Evolutionary conservation across 2,797 vertebrate species (phyloP).

Genomic region (Poeciliopsis paucimaculata): DNA sequence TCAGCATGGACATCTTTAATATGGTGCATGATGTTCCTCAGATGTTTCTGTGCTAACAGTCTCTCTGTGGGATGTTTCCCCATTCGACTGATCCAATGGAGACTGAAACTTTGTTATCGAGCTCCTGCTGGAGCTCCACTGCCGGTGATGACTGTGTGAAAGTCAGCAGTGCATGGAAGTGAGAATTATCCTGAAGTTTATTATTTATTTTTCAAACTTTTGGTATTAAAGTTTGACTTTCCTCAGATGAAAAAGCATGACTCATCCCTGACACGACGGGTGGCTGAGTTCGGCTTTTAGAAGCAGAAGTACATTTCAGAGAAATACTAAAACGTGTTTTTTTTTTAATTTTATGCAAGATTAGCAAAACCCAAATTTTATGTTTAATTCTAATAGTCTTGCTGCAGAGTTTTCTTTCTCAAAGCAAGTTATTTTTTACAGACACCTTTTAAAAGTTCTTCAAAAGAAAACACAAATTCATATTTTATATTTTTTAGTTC

Average conservation of each 20-base stretch:
- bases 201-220: constrained; percentile 40
- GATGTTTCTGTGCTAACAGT: constrained; percentile 24
- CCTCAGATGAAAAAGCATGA: background rate
- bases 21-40: constrained; percentile 32
- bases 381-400: background rate
- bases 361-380: background rate
- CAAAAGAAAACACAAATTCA: background rate
- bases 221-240: constrained; percentile 25
- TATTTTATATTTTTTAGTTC: background rate
- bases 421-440: background rate
- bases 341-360: background rate
- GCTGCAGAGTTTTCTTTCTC: background rate
- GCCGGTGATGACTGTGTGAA: constrained; percentile 30
- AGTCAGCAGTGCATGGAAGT: constrained; percentile 25
- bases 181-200: constrained; percentile 38
- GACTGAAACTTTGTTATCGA: constrained; percentile 48
- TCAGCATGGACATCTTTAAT: constrained; percentile 16
- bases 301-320: background rate
- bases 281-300: background rate
- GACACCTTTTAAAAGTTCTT: background rate
- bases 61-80: constrained; percentile 30
- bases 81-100: constrained; percentile 38
- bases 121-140: constrained; percentile 29
- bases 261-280: background rate
- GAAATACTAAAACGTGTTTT: background rate